Evolutionary conservation across 2,797 vertebrate species (phyloP).

Genomic region (Scarus forsteni): DNA sequence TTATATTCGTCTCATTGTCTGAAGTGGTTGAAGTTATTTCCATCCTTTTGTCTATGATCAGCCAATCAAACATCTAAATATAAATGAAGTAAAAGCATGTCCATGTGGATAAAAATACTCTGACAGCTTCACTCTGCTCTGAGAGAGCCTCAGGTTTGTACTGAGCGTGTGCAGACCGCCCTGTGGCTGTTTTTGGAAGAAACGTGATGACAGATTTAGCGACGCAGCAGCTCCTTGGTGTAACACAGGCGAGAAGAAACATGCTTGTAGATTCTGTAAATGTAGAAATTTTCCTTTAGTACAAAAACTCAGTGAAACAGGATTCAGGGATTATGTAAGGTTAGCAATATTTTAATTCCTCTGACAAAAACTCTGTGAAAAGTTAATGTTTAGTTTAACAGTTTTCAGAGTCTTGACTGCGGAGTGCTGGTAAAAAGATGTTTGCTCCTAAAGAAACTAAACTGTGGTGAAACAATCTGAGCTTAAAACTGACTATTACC

Average conservation of each 20-base stretch:
- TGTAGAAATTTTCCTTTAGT: no score
- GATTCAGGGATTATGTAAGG: no score
- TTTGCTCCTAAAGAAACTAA: no score
- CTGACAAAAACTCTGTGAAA: no score
- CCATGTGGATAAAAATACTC: slow-evolving; percentile 44
- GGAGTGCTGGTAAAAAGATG: no score
- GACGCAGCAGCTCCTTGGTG: neutral
- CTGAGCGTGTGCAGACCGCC: slow-evolving; percentile 33
- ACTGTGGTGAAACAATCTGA: no score
- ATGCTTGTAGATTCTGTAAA: no score
- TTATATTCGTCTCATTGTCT: neutral
- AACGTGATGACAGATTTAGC: slow-evolving; percentile 38
- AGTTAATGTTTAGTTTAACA: no score
- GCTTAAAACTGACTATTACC: no score
- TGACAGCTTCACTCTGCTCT: slow-evolving; percentile 19
- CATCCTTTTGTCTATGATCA: neutral
- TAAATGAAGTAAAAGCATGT: slow-evolving; percentile 32
- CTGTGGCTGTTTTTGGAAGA: slow-evolving; percentile 25
- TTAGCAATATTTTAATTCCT: no score
- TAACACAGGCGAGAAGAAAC: neutral
- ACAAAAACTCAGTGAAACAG: no score
- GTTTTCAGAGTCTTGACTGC: no score
- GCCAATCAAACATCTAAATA: slow-evolving; percentile 46
- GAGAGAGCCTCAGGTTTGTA: slow-evolving; percentile 9
- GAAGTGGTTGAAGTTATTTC: neutral